phyloP scores from a whole-genome alignment of 2,888 invertebrate genomes.

The Scaptomyza parva region DNA sequence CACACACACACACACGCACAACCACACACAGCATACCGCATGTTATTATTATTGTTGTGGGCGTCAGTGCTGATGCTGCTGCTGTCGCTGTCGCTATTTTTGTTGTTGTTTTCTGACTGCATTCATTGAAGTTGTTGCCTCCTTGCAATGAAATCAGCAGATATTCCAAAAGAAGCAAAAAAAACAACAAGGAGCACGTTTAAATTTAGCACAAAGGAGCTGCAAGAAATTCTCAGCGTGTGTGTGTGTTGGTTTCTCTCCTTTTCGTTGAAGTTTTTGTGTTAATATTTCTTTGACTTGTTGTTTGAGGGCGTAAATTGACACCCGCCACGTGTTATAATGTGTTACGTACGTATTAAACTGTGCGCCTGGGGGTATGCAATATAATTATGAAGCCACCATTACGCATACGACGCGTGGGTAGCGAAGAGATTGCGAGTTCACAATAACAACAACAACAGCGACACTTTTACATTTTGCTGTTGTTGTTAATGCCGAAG shows the following conservation, averaged over 20 bases:
- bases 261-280: neutral
- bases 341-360: constrained; percentile 31
- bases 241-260: neutral
- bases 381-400: constrained; percentile 48
- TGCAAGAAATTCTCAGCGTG: constrained; percentile 1
- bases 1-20: constrained; percentile 4
- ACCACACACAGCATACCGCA: neutral
- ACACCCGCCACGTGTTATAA: constrained; percentile 26
- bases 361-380: constrained; percentile 35
- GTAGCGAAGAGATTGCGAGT: constrained; percentile 5
- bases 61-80: no score
- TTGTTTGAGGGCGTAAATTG: constrained; percentile 5
- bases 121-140: constrained; percentile 24
- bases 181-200: neutral
- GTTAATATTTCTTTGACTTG: neutral
- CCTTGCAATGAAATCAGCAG: constrained; percentile 39
- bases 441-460: neutral
- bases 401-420: constrained; percentile 31
- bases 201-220: constrained; percentile 34
- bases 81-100: no score
- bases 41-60: constrained; percentile 10
- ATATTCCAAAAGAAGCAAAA: constrained; percentile 21
- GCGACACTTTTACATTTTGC: constrained; percentile 1
- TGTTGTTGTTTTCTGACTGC: constrained; percentile 19
- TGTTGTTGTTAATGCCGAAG: constrained; percentile 31